A percentile compares a stretch with the other conserved stretches of the same genome.
Evolutionary conservation across 2,113 vertebrate genomes (phyloP).

Genomic region (Azemiops feae): DNA sequence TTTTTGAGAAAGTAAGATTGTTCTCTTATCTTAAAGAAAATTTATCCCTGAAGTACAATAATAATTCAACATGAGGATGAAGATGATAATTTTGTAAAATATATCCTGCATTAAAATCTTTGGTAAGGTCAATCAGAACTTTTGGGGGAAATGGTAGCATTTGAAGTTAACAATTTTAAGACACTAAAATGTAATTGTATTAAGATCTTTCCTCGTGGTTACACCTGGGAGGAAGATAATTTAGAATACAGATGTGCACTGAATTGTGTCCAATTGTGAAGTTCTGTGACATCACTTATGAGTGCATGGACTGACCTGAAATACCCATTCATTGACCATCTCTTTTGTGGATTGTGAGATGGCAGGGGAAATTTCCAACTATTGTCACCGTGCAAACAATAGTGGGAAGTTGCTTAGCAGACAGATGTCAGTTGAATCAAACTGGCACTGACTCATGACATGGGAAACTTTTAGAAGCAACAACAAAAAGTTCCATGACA

Average conservation of each 20-base stretch:
- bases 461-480: background rate
- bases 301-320: background rate
- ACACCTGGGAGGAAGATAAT: background rate
- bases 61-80: background rate
- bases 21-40: background rate
- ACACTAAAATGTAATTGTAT: background rate
- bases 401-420: conserved; percentile 11
- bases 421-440: conserved; percentile 16
- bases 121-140: background rate
- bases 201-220: background rate
- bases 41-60: background rate
- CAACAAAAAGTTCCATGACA: background rate
- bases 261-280: background rate
- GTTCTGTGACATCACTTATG: background rate
- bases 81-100: background rate
- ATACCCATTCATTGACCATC: background rate
- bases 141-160: background rate
- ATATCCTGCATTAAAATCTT: background rate
- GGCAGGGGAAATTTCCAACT: background rate
- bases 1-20: background rate
- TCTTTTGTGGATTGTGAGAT: too few species aligned
- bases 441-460: conserved; percentile 1
- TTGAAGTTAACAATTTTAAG: background rate
- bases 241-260: too few species aligned
- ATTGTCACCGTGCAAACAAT: background rate